These are phyloP conservation scores for Enoplosus armatus DNA, from an alignment of 2,797 vertebrate genomes.

Conservation along the genomic window DNA sequence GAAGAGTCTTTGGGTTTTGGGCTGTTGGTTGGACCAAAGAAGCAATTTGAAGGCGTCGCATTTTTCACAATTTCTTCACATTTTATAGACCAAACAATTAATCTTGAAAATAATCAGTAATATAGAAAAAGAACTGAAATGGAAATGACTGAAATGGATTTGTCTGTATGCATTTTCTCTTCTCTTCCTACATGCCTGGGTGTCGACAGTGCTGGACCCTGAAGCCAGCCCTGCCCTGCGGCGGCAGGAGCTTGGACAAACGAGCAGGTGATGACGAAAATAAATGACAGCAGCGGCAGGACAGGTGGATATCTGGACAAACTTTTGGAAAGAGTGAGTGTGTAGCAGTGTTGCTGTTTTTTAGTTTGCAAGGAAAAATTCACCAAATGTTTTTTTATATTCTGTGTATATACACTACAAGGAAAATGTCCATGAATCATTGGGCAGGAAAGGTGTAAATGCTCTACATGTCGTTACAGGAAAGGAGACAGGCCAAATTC, in stretches of 20 bases:
- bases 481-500: not conserved
- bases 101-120: too few relatives aligned
- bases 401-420: too few relatives aligned
- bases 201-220: not conserved
- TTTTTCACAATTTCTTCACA: too few relatives aligned
- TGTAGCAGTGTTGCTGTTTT: not conserved
- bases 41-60: too few relatives aligned
- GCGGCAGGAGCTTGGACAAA: not conserved
- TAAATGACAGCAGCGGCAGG: not conserved
- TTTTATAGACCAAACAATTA: too few relatives aligned
- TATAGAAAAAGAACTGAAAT: too few relatives aligned
- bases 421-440: not conserved
- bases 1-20: too few relatives aligned
- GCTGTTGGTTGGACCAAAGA: too few relatives aligned
- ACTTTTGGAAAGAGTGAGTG: not conserved
- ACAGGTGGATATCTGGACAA: constrained; percentile 9
- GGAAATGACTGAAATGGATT: not conserved
- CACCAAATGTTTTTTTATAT: too few relatives aligned
- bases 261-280: not conserved
- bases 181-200: not conserved
- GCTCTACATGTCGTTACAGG: not conserved
- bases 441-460: not conserved
- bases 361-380: not conserved
- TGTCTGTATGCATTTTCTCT: not conserved
- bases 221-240: not conserved